Percentiles rank a stretch among this genome's conserved stretches.
Evolutionary conservation across 2,797 vertebrate genomes (phyloP).

Genomic region (Microhierax caerulescens): DNA sequence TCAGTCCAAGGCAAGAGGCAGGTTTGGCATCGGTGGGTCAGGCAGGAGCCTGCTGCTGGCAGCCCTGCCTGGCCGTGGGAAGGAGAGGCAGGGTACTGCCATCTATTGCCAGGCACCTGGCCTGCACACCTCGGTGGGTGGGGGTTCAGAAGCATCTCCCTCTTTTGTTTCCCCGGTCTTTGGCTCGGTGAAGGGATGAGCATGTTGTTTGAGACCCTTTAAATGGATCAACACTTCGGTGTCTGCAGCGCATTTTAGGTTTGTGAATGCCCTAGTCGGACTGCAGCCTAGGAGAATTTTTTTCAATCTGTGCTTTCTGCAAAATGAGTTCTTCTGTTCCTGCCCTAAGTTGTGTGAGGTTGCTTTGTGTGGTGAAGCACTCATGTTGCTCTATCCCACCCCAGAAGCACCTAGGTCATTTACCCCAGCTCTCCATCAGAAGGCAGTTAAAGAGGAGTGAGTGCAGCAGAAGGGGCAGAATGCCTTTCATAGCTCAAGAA

Average conservation of each 20-base stretch:
- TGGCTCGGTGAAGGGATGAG: not conserved
- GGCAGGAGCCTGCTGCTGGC: not conserved
- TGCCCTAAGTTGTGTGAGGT: not conserved
- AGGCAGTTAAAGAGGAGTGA: not conserved
- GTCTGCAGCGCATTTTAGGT: not conserved
- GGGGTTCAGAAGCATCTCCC: not conserved
- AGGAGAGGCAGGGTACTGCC: slow-evolving; percentile 65
- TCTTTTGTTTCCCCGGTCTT: not conserved
- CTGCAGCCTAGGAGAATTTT: not conserved
- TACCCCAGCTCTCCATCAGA: not conserved
- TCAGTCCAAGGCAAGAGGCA: not conserved
- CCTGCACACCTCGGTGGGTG: not conserved
- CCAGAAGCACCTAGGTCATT: not conserved
- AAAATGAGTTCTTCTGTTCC: not conserved
- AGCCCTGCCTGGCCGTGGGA: not conserved
- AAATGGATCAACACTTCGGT: not conserved
- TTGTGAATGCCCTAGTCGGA: not conserved
- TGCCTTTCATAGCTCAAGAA: not conserved
- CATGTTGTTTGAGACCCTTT: not conserved
- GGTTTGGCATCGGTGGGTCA: not conserved
- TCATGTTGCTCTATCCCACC: not conserved
- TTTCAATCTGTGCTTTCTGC: not conserved
- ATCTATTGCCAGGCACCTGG: slow-evolving; percentile 57
- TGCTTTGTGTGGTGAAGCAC: not conserved
- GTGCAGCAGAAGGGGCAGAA: not conserved